Evolutionary conservation across 2,888 invertebrate species (phyloP), one percentile per base, ranked within the genome.

Genomic region (Erebia palarica): DNA sequence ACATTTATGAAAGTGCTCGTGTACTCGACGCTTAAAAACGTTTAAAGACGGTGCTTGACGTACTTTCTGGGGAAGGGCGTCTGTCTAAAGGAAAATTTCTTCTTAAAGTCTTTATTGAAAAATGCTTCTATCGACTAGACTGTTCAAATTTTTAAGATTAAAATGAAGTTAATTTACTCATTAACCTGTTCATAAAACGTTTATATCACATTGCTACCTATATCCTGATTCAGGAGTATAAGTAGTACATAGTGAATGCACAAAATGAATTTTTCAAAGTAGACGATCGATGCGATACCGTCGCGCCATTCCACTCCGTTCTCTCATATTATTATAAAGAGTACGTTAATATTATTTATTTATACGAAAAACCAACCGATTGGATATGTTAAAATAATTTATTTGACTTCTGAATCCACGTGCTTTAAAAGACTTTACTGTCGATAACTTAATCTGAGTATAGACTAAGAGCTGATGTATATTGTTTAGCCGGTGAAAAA

Each of bases 381-480:
- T 49, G 63, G 21, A 49, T 47, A 49, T 21, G 16, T 49, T 63
- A 63, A 63, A 49, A 63, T 63, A 63, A 63, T 63, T 63, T 63
- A 63, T 63, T 63, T 63, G 63, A 63, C 63, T 63, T 63, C 63
- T 63, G 63, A 63, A 63, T 63, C 49, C 47, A 49, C 47, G 47
- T 61, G 47, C 61, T 49, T 63, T 49, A 21, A 63, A 63, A 49
- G 47, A 65, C 65, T 53, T 65, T 55, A 65, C 65, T n/a, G 66
- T 58, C 63, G 67, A 71, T 65, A 61, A 64, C 59, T 61, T 71
- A 65, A 59, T 57, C 53, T 16, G 49, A 59, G 53, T 63, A 10
- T 58, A 68, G 53, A 27, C 59, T 14, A 16, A 21, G 63, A 63
- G 63, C 42, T 49, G 9, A 3, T 51, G 8, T 8, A 1, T 16